phyloP scores from a whole-genome alignment of 2,888 invertebrate species.

The Microdon myrmicae region DNA sequence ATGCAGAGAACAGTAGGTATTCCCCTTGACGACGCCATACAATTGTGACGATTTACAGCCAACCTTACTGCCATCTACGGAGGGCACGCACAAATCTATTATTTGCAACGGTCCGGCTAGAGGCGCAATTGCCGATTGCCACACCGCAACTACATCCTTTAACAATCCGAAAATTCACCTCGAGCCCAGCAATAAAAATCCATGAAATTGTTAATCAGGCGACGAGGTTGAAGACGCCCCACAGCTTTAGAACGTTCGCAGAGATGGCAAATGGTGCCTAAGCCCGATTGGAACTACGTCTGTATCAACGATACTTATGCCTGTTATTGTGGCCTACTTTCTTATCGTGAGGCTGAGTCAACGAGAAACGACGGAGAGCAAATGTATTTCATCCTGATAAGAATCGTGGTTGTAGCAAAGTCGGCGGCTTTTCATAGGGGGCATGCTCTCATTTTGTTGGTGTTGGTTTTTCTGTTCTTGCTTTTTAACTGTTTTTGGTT shows the following conservation, averaged over 20 bases:
- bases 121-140: slow-evolving; percentile 15
- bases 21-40: slow-evolving; percentile 1
- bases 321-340: slow-evolving; percentile 27
- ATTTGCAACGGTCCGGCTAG: neutral
- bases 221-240: too few species aligned
- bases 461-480: slow-evolving; percentile 1
- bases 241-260: slow-evolving; percentile 19
- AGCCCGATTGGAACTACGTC: too few species aligned
- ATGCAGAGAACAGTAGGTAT: too few species aligned
- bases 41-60: slow-evolving; percentile 19
- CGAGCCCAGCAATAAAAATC: slow-evolving; percentile 47
- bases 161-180: slow-evolving; percentile 43
- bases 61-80: slow-evolving; percentile 21
- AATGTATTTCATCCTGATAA: slow-evolving; percentile 37
- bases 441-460: slow-evolving; percentile 8
- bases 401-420: slow-evolving; percentile 16
- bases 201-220: slow-evolving; percentile 40
- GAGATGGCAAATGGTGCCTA: too few species aligned
- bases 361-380: slow-evolving; percentile 4
- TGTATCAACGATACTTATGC: slow-evolving; percentile 22
- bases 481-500: too few species aligned
- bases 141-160: slow-evolving; percentile 1
- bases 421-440: slow-evolving; percentile 7
- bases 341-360: slow-evolving; percentile 26
- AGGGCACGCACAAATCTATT: slow-evolving; percentile 15